phyloP scores from a whole-genome alignment of 2,888 invertebrate genomes.

The Lepetodrilus schrolli region DNA sequence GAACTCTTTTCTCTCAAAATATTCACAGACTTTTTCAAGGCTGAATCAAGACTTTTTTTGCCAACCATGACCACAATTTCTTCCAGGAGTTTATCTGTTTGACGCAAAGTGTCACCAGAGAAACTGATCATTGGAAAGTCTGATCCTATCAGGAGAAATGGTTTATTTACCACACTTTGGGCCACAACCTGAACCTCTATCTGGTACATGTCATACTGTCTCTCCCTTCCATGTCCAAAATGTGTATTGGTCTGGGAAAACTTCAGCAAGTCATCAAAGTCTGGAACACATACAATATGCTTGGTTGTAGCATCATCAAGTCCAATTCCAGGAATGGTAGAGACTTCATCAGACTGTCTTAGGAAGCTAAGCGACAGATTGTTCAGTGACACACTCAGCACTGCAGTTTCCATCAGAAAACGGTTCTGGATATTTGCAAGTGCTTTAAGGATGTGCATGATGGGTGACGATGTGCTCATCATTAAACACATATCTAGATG shows the following conservation, averaged over 20 bases:
- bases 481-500: neutral
- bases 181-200: constrained; percentile 2
- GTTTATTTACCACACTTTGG: constrained; percentile 3
- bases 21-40: neutral
- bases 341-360: neutral
- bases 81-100: neutral
- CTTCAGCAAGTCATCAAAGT: neutral
- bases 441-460: neutral
- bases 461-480: neutral
- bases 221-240: constrained; percentile 8
- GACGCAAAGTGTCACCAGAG: neutral
- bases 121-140: neutral
- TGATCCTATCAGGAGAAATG: neutral
- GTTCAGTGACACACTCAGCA: neutral
- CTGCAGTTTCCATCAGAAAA: neutral
- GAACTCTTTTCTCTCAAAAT: neutral
- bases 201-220: constrained; percentile 26
- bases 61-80: constrained; percentile 7
- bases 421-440: constrained; percentile 17
- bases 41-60: neutral
- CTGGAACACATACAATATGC: neutral
- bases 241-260: constrained; percentile 20
- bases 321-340: neutral
- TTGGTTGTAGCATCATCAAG: neutral
- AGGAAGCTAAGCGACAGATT: neutral